Evolutionary conservation across 92 coral and sea anemone species (phyloP), one percentile per base, ranked within the genome.

Genomic region (Epizoanthus illoricatus): DNA sequence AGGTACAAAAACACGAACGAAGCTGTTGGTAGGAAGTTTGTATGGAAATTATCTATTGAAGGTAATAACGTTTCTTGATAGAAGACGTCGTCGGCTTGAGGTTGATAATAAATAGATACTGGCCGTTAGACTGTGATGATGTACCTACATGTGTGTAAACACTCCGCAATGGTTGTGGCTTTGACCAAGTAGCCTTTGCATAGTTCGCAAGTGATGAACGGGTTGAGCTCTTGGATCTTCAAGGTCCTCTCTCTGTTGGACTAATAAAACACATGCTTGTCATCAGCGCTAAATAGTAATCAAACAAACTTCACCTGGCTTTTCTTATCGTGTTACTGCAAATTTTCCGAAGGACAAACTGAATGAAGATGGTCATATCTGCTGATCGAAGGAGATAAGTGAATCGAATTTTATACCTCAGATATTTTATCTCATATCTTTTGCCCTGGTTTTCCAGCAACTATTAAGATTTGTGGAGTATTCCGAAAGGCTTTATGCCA

Each of bases 111-210:
- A 33, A 73, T 81, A 36, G 76, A 52, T 69, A 63, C 71, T n/a
- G 10, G 63, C 84, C 49, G 75, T 87, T 78, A 62, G 40, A 85
- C 76, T 24, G 65, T 40, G 69, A 24, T 71, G 55, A 68, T n/a
- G 66, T 84, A 92, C 96, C 83, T 87, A 92, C 96, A 92, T 80
- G 96, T 92, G 76, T 92, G 96, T 57, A 92, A 67, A 85, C 96
- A 92, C 87, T 92, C 96, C 16, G 96, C 87, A 43, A 92, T 87
- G 18, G 96, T 92, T 69, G 96, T 92, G 41, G 96, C 93, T 84
- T 85, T 90, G 80, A 92, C 90, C 93, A 90, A 85, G 85, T 92
- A 92, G 69, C 96, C 94, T 83, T 88, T 84, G 74, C 97, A 92
- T 52, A 92, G 90, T 75, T 85, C 88, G 85, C 96, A 92, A 78